Evolutionary conservation across 2,797 vertebrate species (phyloP).

Genomic region (Scleropages formosus): DNA sequence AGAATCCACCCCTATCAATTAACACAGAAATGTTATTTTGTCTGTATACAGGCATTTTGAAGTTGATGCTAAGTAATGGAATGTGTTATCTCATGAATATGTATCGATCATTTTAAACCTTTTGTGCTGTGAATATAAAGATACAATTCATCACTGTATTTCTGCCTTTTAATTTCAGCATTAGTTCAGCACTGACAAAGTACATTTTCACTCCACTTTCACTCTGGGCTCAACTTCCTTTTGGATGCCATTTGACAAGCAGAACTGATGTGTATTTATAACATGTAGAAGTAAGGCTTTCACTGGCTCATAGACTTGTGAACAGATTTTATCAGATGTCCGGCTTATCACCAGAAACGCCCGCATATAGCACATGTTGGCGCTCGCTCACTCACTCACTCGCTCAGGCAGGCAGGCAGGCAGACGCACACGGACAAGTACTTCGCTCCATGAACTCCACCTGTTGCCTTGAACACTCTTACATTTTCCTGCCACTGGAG

Average conservation of each 20-base stretch:
- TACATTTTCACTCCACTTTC: neutral
- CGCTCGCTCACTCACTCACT: neutral
- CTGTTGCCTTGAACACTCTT: neutral
- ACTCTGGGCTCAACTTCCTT: slow-evolving; percentile 1
- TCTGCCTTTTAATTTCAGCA: neutral
- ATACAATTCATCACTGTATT: slow-evolving; percentile 23
- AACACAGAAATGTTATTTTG: slow-evolving; percentile 49
- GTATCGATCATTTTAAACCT: slow-evolving; percentile 39
- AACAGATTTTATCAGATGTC: neutral
- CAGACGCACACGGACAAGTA: neutral
- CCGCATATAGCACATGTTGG: too few species aligned
- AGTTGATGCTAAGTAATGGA: slow-evolving; percentile 50
- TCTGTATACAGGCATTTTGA: slow-evolving; percentile 41
- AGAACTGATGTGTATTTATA: neutral
- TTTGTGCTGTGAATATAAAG: slow-evolving; percentile 18
- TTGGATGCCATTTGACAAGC: neutral
- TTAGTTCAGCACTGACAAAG: neutral
- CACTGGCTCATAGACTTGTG: neutral
- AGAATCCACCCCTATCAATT: slow-evolving; percentile 51
- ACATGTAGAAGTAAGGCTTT: neutral
- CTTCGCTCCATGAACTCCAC: neutral
- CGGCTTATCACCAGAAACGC: neutral
- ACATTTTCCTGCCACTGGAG: too few species aligned
- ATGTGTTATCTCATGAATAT: slow-evolving; percentile 46
- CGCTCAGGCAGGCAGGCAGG: neutral